phyloP scores from a whole-genome alignment of 2,113 vertebrate species.

The Lipophrys pholis region DNA sequence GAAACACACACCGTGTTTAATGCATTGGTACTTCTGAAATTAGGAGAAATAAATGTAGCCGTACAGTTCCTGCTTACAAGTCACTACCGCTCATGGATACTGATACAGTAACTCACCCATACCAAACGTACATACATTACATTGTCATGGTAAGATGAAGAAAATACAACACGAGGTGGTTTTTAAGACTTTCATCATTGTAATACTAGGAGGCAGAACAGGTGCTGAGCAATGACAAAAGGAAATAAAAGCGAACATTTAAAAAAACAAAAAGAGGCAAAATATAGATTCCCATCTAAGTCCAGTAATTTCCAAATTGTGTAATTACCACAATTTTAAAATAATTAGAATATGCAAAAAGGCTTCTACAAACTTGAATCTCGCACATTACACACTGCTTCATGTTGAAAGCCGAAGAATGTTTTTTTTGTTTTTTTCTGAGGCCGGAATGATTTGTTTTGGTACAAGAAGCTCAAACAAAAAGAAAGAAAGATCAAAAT shows the following conservation, averaged over 20 bases:
- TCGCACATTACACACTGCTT: slow-evolving; percentile 1
- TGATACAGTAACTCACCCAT: slow-evolving; percentile 31
- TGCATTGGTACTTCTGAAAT: not conserved
- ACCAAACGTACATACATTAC: slow-evolving; percentile 8
- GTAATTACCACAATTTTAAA: no score
- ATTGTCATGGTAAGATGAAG: not conserved
- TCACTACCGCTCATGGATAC: slow-evolving; percentile 38
- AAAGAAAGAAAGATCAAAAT: slow-evolving; percentile 30
- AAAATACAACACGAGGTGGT: not conserved
- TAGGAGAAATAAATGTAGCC: slow-evolving; percentile 26
- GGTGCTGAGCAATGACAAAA: not conserved
- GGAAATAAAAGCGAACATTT: not conserved
- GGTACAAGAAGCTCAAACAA: slow-evolving; percentile 26
- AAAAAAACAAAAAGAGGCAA: not conserved
- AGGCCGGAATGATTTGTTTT: slow-evolving; percentile 49
- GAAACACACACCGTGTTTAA: slow-evolving; percentile 7
- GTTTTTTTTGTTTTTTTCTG: slow-evolving; percentile 7
- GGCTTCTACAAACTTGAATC: slow-evolving; percentile 14
- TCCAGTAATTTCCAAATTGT: not conserved
- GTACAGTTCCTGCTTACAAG: slow-evolving; percentile 18
- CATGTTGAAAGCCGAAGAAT: not conserved
- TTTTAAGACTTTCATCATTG: not conserved
- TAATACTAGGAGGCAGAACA: slow-evolving; percentile 2
- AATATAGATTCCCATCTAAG: not conserved
- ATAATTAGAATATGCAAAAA: slow-evolving; percentile 20